Conservation (phyloP, 1,140 invertebrate genomes). For the Galleria mellonella region DNA sequence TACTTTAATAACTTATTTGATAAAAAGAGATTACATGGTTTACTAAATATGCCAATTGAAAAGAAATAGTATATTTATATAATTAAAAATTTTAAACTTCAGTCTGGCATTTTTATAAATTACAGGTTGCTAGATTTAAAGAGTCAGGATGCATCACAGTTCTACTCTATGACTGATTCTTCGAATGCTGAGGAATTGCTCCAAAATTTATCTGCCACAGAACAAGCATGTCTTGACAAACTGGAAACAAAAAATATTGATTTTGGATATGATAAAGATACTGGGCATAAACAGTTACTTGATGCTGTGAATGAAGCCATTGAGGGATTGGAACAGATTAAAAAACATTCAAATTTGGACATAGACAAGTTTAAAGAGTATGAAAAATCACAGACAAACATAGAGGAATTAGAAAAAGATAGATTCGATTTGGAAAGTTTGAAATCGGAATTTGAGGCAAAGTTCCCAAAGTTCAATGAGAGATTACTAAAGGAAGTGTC, state of each 20-base stretch:
- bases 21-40: too few relatives aligned
- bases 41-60: too few relatives aligned
- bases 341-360: constrained; percentile 49
- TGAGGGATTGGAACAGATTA: constrained; percentile 46
- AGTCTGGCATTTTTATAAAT: constrained; percentile 16
- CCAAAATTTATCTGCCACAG: constrained; percentile 23
- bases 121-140: constrained; percentile 47
- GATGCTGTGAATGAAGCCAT: constrained; percentile 57
- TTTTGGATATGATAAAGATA: constrained; percentile 47
- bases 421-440: constrained; percentile 44
- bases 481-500: constrained; percentile 49
- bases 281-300: constrained; percentile 44
- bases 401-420: constrained; percentile 38
- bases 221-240: constrained; percentile 40
- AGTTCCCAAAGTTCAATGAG: constrained; percentile 50
- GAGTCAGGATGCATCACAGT: constrained; percentile 29
- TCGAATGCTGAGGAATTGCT: constrained; percentile 27
- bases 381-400: constrained; percentile 23
- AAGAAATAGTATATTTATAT: too few relatives aligned
- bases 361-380: constrained; percentile 44
- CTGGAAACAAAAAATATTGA: constrained; percentile 55
- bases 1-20: too few relatives aligned
- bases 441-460: constrained; percentile 38
- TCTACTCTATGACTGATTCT: constrained; percentile 37
- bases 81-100: neutral